These are phyloP conservation scores for Heliconius ismenius DNA, from an alignment of 2,888 invertebrate species.

Conservation along the genomic window DNA sequence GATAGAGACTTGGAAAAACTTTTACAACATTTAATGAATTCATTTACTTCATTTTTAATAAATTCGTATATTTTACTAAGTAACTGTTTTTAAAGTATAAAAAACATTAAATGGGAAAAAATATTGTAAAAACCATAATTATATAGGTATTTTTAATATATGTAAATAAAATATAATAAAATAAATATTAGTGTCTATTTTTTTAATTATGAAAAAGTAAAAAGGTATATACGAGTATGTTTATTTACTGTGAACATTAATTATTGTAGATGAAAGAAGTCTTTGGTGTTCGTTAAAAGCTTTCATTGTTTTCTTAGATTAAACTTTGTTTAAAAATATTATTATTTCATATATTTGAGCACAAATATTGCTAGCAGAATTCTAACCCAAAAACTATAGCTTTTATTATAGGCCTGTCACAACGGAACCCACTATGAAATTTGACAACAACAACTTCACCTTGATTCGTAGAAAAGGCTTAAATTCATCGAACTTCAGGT, in stretches of 20 bases:
- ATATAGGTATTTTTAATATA: too few relatives aligned
- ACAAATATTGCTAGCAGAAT: not conserved
- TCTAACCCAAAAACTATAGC: not conserved
- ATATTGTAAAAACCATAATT: too few relatives aligned
- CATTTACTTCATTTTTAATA: too few relatives aligned
- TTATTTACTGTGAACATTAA: not conserved
- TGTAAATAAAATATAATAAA: not conserved
- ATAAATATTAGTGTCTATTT: not conserved
- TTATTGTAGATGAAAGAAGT: not conserved
- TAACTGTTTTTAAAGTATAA: too few relatives aligned
- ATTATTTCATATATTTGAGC: not conserved
- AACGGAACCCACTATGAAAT: not conserved
- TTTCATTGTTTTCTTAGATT: conserved; percentile 1
- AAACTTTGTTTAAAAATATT: not conserved
- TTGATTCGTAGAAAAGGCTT: not conserved
- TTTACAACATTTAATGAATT: not conserved
- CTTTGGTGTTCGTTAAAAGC: not conserved
- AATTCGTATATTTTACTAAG: too few relatives aligned
- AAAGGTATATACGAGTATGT: not conserved
- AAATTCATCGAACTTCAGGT: not conserved
- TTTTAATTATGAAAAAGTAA: too few relatives aligned
- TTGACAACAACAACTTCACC: not conserved
- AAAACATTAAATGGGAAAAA: too few relatives aligned
- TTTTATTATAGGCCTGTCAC: not conserved
- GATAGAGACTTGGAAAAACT: not conserved